Base-by-base conservation (phyloP, 2,113 vertebrate genomes). In the Pomatorhinus ruficollis region DNA sequence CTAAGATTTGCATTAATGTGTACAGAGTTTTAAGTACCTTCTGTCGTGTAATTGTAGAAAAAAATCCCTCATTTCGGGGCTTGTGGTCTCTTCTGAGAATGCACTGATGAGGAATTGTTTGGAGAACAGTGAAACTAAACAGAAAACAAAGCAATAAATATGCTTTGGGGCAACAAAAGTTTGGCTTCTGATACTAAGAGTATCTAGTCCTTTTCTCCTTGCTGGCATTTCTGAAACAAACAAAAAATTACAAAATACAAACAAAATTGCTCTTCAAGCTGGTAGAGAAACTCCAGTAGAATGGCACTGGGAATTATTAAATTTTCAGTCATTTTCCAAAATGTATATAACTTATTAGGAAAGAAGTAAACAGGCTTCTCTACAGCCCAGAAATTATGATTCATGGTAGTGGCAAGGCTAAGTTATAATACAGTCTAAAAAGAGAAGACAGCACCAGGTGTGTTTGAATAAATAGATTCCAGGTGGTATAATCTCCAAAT, bases 401-500 rank as follows among this genome's bases (percentile, higher is more conserved):
- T 89, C 78, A 82, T 76, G 10, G 40, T 68, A 35, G 68, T 63
- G 47, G 64, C 39, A 80, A 86, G 45, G 17, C 18, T 68, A 69
- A 44, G 13, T 78, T 95, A 25, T n/a, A 50, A 64, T 68, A 70
- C 15, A 60, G 79, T 61, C 84, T 94, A 87, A 95, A 92, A 84
- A 24, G 15, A 37, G 70, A 83, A 91, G 76, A 75, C 35, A 85
- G 82, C 54, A 91, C 31, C 74, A 70, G 85, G 42, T 93, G 86
- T 93, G 47, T 82, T 96, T 87, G 57, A 69, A 89, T 97, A 91
- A 92, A 81, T 83, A 83, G 69, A 89, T 53, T 94, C 79, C 90
- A 97, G 88, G 95, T 96, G 90, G 75, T 89, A 83, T 91, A 45
- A 74, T 82, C 57, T 94, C 90, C 40, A 78, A 94, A 96, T 83